Evolutionary conservation across 2,888 invertebrate species (phyloP).

Genomic region (Sceliomorpha sp.): DNA sequence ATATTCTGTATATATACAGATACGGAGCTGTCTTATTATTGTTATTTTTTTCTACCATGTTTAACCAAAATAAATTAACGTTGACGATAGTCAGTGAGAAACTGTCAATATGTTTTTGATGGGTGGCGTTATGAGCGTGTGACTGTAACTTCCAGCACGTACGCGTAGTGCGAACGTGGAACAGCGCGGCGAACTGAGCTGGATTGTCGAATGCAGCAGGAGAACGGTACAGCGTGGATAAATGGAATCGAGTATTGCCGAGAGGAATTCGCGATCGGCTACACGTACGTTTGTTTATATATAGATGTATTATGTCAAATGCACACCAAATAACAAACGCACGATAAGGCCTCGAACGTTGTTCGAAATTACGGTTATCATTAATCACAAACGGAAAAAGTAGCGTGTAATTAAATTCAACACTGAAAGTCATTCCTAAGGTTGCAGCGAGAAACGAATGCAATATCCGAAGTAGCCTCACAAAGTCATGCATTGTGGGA

Average conservation of each 20-base stretch:
- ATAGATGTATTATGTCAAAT: conserved; percentile 20
- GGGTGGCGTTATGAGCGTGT: conserved; percentile 1
- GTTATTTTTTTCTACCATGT: too few relatives aligned
- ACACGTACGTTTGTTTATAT: conserved; percentile 6
- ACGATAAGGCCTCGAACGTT: conserved; percentile 14
- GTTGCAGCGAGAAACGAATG: too few relatives aligned
- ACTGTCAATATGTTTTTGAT: conserved; percentile 18
- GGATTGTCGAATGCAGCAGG: conserved; percentile 13
- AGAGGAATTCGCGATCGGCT: conserved; percentile 23
- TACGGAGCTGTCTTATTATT: too few relatives aligned
- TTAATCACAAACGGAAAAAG: conserved; percentile 15
- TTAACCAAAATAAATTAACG: too few relatives aligned
- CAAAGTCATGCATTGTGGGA: too few relatives aligned
- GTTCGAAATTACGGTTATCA: conserved; percentile 15
- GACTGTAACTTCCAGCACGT: background rate
- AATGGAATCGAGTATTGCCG: conserved; percentile 26
- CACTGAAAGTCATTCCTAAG: too few relatives aligned
- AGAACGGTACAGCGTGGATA: conserved; percentile 17
- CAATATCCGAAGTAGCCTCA: too few relatives aligned
- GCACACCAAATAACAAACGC: conserved; percentile 17
- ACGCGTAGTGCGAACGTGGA: conserved; percentile 14
- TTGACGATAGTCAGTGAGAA: conserved; percentile 11
- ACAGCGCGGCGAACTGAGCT: conserved; percentile 9
- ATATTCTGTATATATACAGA: too few relatives aligned
- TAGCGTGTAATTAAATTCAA: too few relatives aligned